Conservation (phyloP, 2,797 vertebrate species). For the Vipera ursinii region DNA sequence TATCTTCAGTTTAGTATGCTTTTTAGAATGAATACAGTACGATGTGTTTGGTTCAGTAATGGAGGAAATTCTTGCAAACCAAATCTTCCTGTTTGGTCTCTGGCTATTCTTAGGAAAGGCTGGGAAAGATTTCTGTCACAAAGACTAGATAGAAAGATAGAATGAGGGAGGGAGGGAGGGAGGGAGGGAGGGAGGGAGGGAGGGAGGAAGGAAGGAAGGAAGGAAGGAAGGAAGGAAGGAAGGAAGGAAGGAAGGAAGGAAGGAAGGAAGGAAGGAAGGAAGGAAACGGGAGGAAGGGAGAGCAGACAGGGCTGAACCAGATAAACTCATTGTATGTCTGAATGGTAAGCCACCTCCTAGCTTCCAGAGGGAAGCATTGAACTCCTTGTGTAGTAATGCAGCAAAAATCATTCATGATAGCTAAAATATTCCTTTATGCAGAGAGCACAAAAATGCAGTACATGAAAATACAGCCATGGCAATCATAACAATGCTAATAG, state of each 20-base stretch:
- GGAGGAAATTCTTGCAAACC: not conserved
- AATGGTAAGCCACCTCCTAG: not conserved
- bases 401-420: not conserved
- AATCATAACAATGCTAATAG: not conserved
- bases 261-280: not conserved
- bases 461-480: not conserved
- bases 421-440: not conserved
- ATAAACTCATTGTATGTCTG: not conserved
- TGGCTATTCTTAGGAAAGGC: not conserved
- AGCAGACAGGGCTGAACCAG: too few species aligned
- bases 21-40: not conserved
- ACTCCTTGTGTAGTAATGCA: not conserved
- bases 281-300: not conserved
- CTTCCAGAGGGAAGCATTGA: not conserved
- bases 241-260: not conserved
- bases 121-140: not conserved
- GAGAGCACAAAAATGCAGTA: not conserved
- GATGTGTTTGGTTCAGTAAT: not conserved
- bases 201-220: fast-evolving
- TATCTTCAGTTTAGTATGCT: not conserved
- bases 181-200: not conserved
- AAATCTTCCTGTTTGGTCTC: too few species aligned
- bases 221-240: not conserved
- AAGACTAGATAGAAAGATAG: too few species aligned
- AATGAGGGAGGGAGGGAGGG: not conserved